A percentile compares a stretch with the other conserved stretches of the same genome.
These are phyloP conservation scores for Mythimna loreyi DNA, from an alignment of 2,888 invertebrate species.

Conservation along the genomic window DNA sequence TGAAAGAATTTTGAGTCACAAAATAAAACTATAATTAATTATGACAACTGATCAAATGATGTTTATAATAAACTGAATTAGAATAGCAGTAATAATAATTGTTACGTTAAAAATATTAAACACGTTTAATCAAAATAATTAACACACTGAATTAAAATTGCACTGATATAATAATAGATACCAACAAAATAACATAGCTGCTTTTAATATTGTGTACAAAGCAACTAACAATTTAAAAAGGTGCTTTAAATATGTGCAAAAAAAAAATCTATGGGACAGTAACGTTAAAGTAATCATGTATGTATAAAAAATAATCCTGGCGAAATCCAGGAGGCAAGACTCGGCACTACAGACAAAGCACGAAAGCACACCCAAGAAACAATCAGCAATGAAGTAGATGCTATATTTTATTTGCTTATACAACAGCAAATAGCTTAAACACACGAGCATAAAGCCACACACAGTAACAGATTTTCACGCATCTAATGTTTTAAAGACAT, in stretches of 20 bases:
- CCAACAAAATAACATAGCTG: conserved; percentile 33
- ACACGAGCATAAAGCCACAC: conserved; percentile 11
- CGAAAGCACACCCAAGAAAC: conserved; percentile 46
- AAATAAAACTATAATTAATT: background rate
- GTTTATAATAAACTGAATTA: conserved; percentile 27
- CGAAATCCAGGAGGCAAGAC: conserved; percentile 41
- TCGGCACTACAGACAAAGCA: conserved; percentile 57
- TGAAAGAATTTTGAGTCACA: background rate
- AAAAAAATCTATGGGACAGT: conserved; percentile 77
- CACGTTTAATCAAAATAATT: conserved; percentile 10
- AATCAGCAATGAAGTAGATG: conserved; percentile 39
- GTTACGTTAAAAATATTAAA: conserved; percentile 13
- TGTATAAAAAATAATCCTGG: conserved; percentile 28
- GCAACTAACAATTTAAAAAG: conserved; percentile 45
- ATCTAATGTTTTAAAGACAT: background rate
- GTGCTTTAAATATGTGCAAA: conserved; percentile 74
- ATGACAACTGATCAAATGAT: conserved; percentile 14
- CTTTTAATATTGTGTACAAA: conserved; percentile 70
- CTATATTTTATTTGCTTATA: conserved; percentile 39
- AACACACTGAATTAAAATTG: conserved; percentile 26
- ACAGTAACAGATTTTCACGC: background rate
- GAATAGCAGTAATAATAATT: conserved; percentile 24
- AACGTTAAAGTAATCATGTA: conserved; percentile 67
- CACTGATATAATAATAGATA: conserved; percentile 30
- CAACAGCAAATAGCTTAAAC: conserved; percentile 2